These are phyloP conservation scores for Megaceryle maxima DNA, from an alignment of 2,113 vertebrate genomes.

Conservation along the genomic window DNA sequence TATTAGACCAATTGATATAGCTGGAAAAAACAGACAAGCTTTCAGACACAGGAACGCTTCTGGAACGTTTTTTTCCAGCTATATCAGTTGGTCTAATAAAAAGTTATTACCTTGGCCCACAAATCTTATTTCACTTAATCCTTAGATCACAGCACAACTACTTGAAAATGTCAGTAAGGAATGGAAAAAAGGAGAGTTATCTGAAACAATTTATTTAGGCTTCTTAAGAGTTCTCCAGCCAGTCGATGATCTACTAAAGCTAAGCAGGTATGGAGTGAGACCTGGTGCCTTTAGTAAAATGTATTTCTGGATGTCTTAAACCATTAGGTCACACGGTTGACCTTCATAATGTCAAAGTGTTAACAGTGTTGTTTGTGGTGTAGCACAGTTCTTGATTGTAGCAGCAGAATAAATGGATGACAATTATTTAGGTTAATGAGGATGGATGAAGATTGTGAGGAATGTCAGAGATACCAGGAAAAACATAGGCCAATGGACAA, in stretches of 20 bases:
- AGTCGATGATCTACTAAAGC: background rate
- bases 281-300: background rate
- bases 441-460: background rate
- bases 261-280: background rate
- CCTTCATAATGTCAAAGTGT: background rate
- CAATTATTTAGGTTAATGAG: background rate
- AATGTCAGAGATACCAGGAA: background rate
- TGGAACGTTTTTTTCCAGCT: constrained; percentile 33
- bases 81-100: constrained; percentile 38
- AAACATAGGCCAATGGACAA: background rate
- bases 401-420: background rate
- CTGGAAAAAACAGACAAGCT: constrained; percentile 50
- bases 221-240: background rate
- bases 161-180: background rate
- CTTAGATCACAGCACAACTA: background rate
- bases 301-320: background rate
- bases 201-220: background rate
- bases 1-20: constrained; percentile 24
- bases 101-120: constrained; percentile 29
- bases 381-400: background rate
- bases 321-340: background rate
- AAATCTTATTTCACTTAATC: constrained; percentile 20
- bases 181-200: background rate
- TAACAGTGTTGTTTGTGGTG: background rate
- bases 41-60: constrained; percentile 25